These are phyloP conservation scores for Drosophila nikananu DNA, from an alignment of 1,140 invertebrate species.

Conservation along the genomic window DNA sequence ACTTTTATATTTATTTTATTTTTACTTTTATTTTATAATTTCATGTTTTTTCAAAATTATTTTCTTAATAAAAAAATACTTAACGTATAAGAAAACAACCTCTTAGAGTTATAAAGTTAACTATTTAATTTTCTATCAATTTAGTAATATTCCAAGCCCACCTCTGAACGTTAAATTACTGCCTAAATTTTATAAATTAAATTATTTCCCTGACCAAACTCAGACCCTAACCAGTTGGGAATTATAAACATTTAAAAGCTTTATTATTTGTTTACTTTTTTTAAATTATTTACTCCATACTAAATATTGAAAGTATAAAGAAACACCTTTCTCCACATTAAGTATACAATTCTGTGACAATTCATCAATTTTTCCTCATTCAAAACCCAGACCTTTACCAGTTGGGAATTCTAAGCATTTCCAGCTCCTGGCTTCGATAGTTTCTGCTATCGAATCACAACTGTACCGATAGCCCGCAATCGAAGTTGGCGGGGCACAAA, in stretches of 20 bases:
- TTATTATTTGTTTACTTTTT: too few relatives aligned
- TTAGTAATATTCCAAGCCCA: too few relatives aligned
- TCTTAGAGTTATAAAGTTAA: neutral
- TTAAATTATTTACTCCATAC: too few relatives aligned
- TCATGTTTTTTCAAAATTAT: neutral
- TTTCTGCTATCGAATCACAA: neutral
- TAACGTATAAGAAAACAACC: neutral
- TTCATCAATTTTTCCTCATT: too few relatives aligned
- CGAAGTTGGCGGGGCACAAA: conserved; percentile 42
- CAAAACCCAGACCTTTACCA: neutral
- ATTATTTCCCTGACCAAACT: too few relatives aligned
- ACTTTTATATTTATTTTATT: too few relatives aligned
- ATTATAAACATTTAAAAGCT: too few relatives aligned
- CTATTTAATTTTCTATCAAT: neutral
- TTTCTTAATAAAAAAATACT: neutral
- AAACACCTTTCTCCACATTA: too few relatives aligned
- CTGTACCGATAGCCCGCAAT: conserved; percentile 18
- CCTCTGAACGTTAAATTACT: neutral
- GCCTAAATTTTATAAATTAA: neutral
- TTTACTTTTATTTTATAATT: neutral
- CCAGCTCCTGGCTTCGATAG: neutral
- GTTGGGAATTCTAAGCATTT: neutral
- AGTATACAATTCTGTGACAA: too few relatives aligned
- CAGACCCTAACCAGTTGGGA: neutral
- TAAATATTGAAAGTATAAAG: too few relatives aligned